Conservation (phyloP, 2,113 vertebrate species). For the Pseudorasbora parva region DNA sequence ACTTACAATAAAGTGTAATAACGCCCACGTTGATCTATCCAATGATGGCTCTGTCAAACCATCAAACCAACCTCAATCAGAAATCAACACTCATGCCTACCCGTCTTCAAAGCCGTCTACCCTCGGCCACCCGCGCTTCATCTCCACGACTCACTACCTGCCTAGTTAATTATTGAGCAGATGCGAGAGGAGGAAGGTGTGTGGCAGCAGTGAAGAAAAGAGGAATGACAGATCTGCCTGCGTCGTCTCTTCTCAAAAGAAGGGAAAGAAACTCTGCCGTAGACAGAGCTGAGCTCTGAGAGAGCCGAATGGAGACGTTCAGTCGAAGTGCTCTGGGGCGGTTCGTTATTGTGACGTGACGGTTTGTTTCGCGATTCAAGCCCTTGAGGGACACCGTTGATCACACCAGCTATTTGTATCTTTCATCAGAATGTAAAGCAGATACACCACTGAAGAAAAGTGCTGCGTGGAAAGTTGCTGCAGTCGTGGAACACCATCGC, state of each 20-base stretch:
- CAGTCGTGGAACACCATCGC: not conserved
- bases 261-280: constrained; percentile 45
- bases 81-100: constrained; percentile 7
- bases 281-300: not conserved
- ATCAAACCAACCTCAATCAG: constrained; percentile 44
- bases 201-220: constrained; percentile 59
- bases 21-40: constrained; percentile 49
- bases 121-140: constrained; percentile 24
- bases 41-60: constrained; percentile 65
- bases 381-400: constrained; percentile 51
- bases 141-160: constrained; percentile 77
- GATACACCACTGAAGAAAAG: not conserved
- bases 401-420: constrained; percentile 35
- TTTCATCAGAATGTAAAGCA: constrained; percentile 26
- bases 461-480: not conserved
- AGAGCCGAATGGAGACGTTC: constrained; percentile 16
- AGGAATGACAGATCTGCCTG: constrained; percentile 77
- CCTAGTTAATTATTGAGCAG: constrained; percentile 78
- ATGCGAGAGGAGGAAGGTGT: constrained; percentile 64
- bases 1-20: constrained; percentile 66
- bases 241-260: constrained; percentile 71
- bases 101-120: constrained; percentile 24
- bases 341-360: constrained; percentile 78
- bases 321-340: constrained; percentile 57
- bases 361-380: constrained; percentile 62